Base-by-base conservation (phyloP, 2,797 vertebrate genomes). In the Mormyrops boulengeri region DNA sequence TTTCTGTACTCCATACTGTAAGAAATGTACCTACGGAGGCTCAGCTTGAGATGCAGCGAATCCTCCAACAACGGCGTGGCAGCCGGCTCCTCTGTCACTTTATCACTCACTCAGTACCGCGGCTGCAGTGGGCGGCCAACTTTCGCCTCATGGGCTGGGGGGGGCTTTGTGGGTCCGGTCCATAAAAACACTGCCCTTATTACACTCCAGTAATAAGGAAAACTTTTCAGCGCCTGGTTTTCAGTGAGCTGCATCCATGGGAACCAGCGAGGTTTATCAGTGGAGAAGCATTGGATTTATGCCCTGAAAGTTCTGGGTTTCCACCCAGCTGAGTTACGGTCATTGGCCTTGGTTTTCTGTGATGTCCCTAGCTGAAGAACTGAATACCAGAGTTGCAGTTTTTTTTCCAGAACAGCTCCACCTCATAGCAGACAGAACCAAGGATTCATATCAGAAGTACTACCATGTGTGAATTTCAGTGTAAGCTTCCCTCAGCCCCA, bases 381-480 rank as follows among this genome's bases (percentile, higher is more conserved):
- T 57, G 30, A 57, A 87, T 87, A 87, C 85, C 85, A 87, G 50
- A 57, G 85, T 87, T 87, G 41, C 73, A 19, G 26, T 26, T 87
- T 87, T 60, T 60, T 85, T 60, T 87, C 85, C 85, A 87, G 26
- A 87, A 6, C 52, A 41, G 30, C 85, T 60, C 26, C 52, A 30
- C 50, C 50, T 38, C 9, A 85, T 50, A 85, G 84, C 84, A 50
- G 49, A 50, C 85, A 57, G 30, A 53, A 41, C 52, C 3, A 17
- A 6, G 14, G 50, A 34, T 60, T 8, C 53, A 2, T 87, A 57
- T 60, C 85, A 87, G 50, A 87, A 87, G 53, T 87, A 57, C 34
- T 87, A 38, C 85, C 85, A 87, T 57, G 85, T 87, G 85, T 87
- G 53, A 50, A 41, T 14, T 38, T 12, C 52, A 41, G 30, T 14